These are phyloP conservation scores for Channallabes apus DNA, from an alignment of 2,797 vertebrate genomes.

Conservation along the genomic window DNA sequence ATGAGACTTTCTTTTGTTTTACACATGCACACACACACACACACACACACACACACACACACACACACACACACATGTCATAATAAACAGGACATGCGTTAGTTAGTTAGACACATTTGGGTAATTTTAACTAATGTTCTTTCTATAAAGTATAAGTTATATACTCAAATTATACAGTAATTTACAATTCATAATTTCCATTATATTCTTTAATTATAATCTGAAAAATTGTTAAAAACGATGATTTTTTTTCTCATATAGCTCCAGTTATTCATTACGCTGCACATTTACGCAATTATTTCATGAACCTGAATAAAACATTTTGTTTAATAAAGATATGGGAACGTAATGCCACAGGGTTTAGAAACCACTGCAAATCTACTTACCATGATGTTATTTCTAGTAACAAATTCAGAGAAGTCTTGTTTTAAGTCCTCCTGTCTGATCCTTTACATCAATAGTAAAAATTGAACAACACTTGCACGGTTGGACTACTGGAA, in stretches of 20 bases:
- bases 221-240: not conserved
- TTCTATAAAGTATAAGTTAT: too few species aligned
- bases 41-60: too few species aligned
- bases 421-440: not conserved
- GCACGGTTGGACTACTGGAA: constrained; percentile 8
- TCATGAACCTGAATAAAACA: not conserved
- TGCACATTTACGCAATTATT: not conserved
- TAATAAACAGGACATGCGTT: too few species aligned
- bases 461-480: not conserved
- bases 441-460: too few species aligned
- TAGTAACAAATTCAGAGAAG: not conserved
- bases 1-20: too few species aligned
- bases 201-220: too few species aligned
- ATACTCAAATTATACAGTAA: too few species aligned
- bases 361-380: not conserved
- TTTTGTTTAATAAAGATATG: not conserved
- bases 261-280: not conserved
- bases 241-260: not conserved
- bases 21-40: too few species aligned
- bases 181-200: too few species aligned
- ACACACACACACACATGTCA: too few species aligned
- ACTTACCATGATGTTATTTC: not conserved
- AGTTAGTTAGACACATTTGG: not conserved
- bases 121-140: not conserved
- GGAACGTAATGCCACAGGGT: not conserved